Percentiles rank a stretch among this genome's conserved stretches.
Evolutionary conservation across 2,797 vertebrate genomes (phyloP).

Genomic region (Crenichthys baileyi): DNA sequence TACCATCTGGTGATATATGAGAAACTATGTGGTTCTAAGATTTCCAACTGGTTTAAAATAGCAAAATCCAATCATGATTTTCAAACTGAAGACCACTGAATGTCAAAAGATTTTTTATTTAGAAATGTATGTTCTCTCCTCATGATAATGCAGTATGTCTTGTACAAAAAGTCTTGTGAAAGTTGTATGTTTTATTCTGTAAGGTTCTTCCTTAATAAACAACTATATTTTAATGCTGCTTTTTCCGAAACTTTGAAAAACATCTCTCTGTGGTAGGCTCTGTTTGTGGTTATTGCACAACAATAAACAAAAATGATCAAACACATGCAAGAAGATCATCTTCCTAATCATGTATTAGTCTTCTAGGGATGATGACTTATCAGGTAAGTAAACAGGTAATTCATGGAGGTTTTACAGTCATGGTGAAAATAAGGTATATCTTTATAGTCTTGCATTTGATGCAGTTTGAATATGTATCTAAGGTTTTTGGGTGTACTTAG

Average conservation of each 20-base stretch:
- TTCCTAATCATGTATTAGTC: constrained; percentile 26
- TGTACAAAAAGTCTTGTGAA: constrained; percentile 78
- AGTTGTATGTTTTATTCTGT: constrained; percentile 75
- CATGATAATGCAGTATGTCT: constrained; percentile 75
- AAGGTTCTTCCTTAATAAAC: constrained; percentile 77
- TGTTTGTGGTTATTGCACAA: neutral
- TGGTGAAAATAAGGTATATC: neutral
- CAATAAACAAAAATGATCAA: neutral
- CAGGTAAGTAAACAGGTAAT: constrained; percentile 52
- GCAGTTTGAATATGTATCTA: too few species aligned
- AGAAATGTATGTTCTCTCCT: constrained; percentile 73
- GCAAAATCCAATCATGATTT: constrained; percentile 66
- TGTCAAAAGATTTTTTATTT: constrained; percentile 77
- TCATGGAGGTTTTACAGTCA: constrained; percentile 1
- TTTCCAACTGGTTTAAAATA: constrained; percentile 52
- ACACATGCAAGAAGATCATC: neutral
- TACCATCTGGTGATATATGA: constrained; percentile 31
- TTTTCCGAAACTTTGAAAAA: constrained; percentile 46
- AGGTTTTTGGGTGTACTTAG: neutral
- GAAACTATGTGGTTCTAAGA: constrained; percentile 38
- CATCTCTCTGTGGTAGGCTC: constrained; percentile 1
- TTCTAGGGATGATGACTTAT: constrained; percentile 63
- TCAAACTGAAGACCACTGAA: constrained; percentile 79
- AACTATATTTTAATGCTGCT: constrained; percentile 73
- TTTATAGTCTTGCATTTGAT: neutral